Evolutionary conservation across 2,113 vertebrate genomes (phyloP).

Genomic region (Atractosteus spatula): DNA sequence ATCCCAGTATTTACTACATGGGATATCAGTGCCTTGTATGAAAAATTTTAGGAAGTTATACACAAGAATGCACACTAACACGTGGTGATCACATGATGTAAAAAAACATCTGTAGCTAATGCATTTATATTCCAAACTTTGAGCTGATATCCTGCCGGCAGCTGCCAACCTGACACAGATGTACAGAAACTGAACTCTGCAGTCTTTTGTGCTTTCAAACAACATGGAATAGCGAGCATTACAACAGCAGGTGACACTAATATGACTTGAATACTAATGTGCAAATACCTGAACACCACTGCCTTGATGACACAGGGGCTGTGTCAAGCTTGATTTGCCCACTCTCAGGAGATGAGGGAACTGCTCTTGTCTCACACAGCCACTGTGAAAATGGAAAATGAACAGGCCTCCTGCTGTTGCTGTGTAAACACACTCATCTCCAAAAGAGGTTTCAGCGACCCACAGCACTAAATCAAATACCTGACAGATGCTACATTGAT

Average conservation of each 20-base stretch:
- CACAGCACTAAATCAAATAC: conserved; percentile 44
- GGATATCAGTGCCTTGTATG: too few species aligned
- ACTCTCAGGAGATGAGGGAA: neutral
- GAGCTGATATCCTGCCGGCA: conserved; percentile 21
- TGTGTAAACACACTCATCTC: conserved; percentile 31
- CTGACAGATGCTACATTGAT: conserved; percentile 27
- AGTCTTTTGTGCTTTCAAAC: conserved; percentile 2
- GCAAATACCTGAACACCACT: conserved; percentile 5
- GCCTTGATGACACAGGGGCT: conserved; percentile 4
- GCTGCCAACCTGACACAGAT: conserved; percentile 30
- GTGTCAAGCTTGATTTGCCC: neutral
- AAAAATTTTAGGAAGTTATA: too few species aligned
- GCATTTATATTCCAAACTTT: conserved; percentile 21
- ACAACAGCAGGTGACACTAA: conserved; percentile 25
- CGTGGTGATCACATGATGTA: neutral
- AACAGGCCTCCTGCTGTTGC: conserved; percentile 40
- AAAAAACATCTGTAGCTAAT: neutral
- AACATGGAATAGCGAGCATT: conserved; percentile 7
- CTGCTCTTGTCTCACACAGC: conserved; percentile 1
- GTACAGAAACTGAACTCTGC: conserved; percentile 23
- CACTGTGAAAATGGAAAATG: conserved; percentile 22
- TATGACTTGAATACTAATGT: neutral
- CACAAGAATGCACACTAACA: neutral
- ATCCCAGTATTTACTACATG: too few species aligned
- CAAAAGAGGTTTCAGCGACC: conserved; percentile 21